Evolutionary conservation across 1,140 invertebrate species (phyloP), one percentile per base, ranked within the genome.

Genomic region (Pemphigus obesinymphae): DNA sequence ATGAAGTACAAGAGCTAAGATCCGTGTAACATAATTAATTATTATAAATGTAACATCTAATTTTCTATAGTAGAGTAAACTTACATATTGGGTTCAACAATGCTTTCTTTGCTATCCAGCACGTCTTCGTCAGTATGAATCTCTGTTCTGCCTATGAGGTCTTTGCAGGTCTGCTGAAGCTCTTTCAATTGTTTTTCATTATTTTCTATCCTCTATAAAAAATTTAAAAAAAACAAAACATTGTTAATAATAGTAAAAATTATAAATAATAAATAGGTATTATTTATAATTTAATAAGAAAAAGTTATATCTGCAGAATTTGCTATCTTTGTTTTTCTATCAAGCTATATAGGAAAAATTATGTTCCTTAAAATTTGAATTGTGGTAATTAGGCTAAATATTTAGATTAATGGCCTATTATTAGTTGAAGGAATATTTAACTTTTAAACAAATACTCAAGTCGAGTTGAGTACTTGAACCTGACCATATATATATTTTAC

Each of bases 151-250:
- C 90, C 88, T 84, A 93, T 91, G 17, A 93, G 87, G 43, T 92
- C 91, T 2, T 93, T 89, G 84, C 94, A 96, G n/a, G 92, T 92
- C 82, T 92, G 90, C 86, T 95, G 93, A 26, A 95, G 87, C 29
- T 89, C 89, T 83, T 92, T 90, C 34, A 96, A 89, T 87, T 96
- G 93, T 72, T 90, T 90, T 86, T 95, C 93, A n/a, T 93, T 92
- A 83, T 92, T 90, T 83, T 92, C 92, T 87, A 94, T 91, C 83
- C 91, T 91, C 89, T 92, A 88, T 84, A 40, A 88, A 86, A 53
- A 53, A 20, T 50, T 3, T n/a, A n/a, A n/a, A n/a, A 8, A 55
- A n/a, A 55, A 55, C 23, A 23, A 26, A 26, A 55, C 53, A 55
- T 45, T 8, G 8, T 55, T 55, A 66, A 17, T 66, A 17, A 45